A percentile compares a stretch with the other conserved stretches of the same genome.
Evolutionary conservation across 1,140 invertebrate genomes (phyloP).

Genomic region (Drosophila ohnishii): DNA sequence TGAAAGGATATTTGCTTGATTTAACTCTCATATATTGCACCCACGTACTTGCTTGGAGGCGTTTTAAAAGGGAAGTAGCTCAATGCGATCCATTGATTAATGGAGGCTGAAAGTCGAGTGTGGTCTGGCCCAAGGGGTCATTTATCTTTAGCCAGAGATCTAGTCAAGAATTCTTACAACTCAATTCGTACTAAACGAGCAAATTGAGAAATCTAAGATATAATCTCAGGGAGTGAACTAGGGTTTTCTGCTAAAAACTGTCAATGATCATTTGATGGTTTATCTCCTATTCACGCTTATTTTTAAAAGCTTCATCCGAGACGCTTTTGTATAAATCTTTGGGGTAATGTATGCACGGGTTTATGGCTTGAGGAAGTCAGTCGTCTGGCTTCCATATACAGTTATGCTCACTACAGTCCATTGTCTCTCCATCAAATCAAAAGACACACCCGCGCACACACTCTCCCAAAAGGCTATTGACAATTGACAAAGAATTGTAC

Average conservation of each 20-base stretch:
- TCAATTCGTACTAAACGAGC: conserved; percentile 20
- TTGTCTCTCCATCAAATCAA: conserved; percentile 17
- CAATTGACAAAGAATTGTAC: conserved; percentile 32
- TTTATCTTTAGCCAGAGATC: conserved; percentile 45
- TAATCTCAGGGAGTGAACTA: not conserved
- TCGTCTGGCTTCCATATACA: conserved; percentile 36
- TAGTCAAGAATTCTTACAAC: conserved; percentile 7
- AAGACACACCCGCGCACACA: conserved; percentile 26
- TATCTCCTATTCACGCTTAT: not conserved
- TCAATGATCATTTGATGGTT: not conserved
- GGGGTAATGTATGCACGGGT: conserved; percentile 18
- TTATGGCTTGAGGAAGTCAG: conserved; percentile 27
- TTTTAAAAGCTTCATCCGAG: not conserved
- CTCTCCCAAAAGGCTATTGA: conserved; percentile 10
- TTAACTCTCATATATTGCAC: conserved; percentile 39
- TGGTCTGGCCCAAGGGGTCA: conserved; percentile 6
- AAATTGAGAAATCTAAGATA: conserved; percentile 13
- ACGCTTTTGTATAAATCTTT: conserved; percentile 4
- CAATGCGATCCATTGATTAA: conserved; percentile 9
- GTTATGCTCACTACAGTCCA: conserved; percentile 20
- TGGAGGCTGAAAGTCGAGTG: conserved; percentile 7
- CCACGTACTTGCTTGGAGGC: conserved; percentile 36
- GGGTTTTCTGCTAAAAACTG: not conserved
- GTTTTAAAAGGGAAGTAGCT: conserved; percentile 30
- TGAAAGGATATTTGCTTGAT: conserved; percentile 51